Evolutionary conservation across 2,797 vertebrate species (phyloP), one percentile per base, ranked within the genome.

Genomic region (Crypturellus tataupa): DNA sequence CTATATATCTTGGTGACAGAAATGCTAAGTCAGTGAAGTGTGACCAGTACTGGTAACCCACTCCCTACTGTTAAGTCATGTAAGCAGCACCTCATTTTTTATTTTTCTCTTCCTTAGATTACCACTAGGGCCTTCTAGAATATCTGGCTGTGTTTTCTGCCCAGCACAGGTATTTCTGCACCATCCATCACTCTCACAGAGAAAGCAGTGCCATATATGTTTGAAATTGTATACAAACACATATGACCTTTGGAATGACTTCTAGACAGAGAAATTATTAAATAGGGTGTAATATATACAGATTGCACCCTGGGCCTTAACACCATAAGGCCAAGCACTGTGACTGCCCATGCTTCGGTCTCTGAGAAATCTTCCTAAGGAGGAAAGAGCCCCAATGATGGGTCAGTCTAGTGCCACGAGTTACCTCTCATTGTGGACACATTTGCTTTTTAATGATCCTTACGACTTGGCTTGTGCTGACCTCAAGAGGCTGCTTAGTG

Each of bases 71-170:
- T 25, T 67, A 81, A 68, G 18, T 9, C 67, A 33, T 5, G 56
- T 35, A 42, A 93, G 68, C 53, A 87, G 73, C 44, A 62, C 23
- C 58, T 58, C 68, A 14, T 58, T 64, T 68, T 76, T 68, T 80
- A 75, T 67, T 33, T 49, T 4, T 4, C 29, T 13, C 7, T 77
- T 60, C 35, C 73, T 59, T 3, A 31, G 64, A 47, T 64, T 93
- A 39, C 46, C 40, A 2, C 2, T 27, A 8, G 58, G n/a, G 20
- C 4, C 46, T 46, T 63, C 71, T 47, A 65, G 56, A 53, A 20
- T 15, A 53, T 16, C 60, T 80, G 85, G 14, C 84, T 91, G 59
- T 42, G 15, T 67, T 73, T 78, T n/a, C 64, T 85, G 39, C 77
- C 69, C 42, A 64, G 64, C 53, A 64, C 39, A 42, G 39, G 59